Conservation (phyloP, 2,888 invertebrate genomes). For the Leptopilina syphax region DNA sequence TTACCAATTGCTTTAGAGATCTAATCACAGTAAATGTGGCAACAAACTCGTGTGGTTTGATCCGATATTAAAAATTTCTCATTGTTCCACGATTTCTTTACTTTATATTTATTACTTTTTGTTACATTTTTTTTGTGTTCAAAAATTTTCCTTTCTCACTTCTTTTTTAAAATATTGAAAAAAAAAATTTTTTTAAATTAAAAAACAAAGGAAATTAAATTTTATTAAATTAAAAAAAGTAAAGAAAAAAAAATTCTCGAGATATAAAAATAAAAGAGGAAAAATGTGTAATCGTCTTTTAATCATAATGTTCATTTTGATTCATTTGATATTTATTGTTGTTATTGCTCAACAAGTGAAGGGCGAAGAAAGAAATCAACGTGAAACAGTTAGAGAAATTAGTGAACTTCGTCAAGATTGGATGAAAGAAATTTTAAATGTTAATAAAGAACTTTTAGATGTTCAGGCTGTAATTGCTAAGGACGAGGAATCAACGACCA, state of each 20-base stretch:
- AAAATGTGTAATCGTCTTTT: conserved; percentile 13
- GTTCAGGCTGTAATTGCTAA: conserved; percentile 62
- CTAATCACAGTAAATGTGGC: conserved; percentile 49
- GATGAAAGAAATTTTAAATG: conserved; percentile 53
- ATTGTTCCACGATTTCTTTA: conserved; percentile 16
- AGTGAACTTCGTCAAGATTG: conserved; percentile 46
- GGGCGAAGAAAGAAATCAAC: conserved; percentile 23
- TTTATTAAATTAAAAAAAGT: too few relatives aligned
- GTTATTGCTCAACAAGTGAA: not conserved
- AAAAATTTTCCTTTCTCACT: not conserved
- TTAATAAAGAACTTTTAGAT: conserved; percentile 50
- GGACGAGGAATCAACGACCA: conserved; percentile 54
- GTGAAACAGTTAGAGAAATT: conserved; percentile 9
- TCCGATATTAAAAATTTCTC: conserved; percentile 15
- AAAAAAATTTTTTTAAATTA: too few relatives aligned
- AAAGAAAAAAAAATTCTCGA: not conserved
- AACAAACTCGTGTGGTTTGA: conserved; percentile 47
- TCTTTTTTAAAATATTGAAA: not conserved
- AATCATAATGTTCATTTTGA: conserved; percentile 11
- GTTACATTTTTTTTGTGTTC: not conserved
- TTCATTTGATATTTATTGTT: not conserved
- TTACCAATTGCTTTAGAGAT: conserved; percentile 55
- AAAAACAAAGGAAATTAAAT: too few relatives aligned
- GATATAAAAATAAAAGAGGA: not conserved
- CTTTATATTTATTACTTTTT: not conserved